A percentile compares a stretch with the other conserved stretches of the same genome.
Evolutionary conservation across 2,113 vertebrate genomes (phyloP).

Genomic region (Thermophis baileyi): DNA sequence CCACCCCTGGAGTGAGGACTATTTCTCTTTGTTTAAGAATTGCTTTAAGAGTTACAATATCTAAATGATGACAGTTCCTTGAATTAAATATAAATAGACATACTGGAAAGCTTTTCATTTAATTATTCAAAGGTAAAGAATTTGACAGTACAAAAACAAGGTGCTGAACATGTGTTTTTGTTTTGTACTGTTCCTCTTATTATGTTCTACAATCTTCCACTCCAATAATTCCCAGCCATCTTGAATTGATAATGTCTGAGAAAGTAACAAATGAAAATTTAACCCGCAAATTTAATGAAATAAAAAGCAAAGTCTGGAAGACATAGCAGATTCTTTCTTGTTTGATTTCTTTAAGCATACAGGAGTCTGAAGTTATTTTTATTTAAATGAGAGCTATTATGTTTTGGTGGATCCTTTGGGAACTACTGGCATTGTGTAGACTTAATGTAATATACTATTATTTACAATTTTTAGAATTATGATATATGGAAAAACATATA

Average conservation of each 20-base stretch:
- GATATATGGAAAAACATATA: neutral
- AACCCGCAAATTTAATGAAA: neutral
- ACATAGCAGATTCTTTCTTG: neutral
- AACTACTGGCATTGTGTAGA: neutral
- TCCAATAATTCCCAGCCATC: neutral
- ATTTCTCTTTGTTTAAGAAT: neutral
- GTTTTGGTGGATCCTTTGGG: neutral
- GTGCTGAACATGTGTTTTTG: neutral
- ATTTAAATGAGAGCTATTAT: neutral
- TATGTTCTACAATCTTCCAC: neutral
- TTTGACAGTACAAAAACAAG: neutral
- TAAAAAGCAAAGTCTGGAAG: neutral
- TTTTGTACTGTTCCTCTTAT: neutral
- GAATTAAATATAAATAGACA: neutral
- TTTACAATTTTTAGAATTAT: neutral
- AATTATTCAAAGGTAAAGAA: neutral
- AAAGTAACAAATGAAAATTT: neutral
- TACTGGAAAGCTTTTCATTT: neutral
- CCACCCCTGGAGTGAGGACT: neutral
- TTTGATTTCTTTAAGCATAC: neutral
- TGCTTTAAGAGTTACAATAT: neutral
- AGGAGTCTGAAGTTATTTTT: neutral
- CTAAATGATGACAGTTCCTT: neutral
- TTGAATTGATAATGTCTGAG: neutral
- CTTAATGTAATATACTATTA: neutral